phyloP scores from a whole-genome alignment of 2,113 vertebrate genomes.

The Plecturocebus donacophilus region DNA sequence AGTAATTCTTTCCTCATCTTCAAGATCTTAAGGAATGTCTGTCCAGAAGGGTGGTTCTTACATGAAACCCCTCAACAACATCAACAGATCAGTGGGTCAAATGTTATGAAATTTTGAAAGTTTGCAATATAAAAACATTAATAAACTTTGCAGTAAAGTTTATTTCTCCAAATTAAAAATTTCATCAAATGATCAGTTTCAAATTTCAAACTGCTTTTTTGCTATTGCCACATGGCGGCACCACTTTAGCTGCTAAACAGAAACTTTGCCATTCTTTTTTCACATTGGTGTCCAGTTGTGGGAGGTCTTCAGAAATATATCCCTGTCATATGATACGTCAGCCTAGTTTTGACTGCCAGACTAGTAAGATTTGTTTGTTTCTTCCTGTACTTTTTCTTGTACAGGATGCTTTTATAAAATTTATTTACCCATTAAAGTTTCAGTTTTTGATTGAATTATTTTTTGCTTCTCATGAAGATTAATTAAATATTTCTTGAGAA shows the following conservation, averaged over 20 bases:
- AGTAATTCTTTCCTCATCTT: not conserved
- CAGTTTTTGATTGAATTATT: not conserved
- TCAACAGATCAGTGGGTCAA: not conserved
- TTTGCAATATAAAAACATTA: not conserved
- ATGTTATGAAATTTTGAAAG: not conserved
- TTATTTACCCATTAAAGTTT: not conserved
- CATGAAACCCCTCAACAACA: not conserved
- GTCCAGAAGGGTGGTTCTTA: not conserved
- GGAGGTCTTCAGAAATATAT: not conserved
- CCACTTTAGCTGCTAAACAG: not conserved
- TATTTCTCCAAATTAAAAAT: constrained; percentile 1
- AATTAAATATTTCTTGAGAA: constrained; percentile 25
- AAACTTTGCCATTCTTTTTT: not conserved
- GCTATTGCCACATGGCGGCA: not conserved
- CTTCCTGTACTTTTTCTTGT: not conserved
- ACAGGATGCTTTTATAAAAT: not conserved
- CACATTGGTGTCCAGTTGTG: not conserved
- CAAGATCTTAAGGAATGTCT: not conserved
- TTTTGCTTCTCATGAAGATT: not conserved
- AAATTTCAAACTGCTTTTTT: constrained; percentile 18
- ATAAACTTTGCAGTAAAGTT: not conserved
- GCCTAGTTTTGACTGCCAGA: not conserved
- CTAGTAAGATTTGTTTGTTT: not conserved
- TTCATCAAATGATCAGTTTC: not conserved
- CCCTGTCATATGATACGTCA: not conserved